Evolutionary conservation across 2,888 invertebrate genomes (phyloP), one percentile per base, ranked within the genome.

Genomic region (Trichogramma dendrolimi): DNA sequence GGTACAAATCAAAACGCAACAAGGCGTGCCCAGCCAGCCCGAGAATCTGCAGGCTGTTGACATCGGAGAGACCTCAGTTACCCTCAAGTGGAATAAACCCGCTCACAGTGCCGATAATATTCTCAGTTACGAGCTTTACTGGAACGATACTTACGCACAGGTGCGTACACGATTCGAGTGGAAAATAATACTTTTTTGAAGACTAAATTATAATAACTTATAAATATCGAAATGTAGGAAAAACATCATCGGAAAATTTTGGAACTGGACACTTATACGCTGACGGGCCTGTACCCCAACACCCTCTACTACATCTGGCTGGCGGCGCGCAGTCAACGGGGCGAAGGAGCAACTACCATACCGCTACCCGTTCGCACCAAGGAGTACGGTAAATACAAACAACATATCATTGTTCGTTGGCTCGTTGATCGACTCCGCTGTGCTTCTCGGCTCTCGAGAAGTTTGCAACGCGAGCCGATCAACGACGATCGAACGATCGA

Each of bases 1-100:
- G n/a, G 94, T 96, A n/a, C 94, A 95, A 80, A 96, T 97, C 72
- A 94, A 96, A 83, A 97, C 96, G 41, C 94, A 95, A 76, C 96
- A 94, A 87, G 98, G 97, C 86, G 97, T 97, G 67, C 97, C 97
- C 57, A 94, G 94, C 67, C 96, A 97, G 81, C 97, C 97, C 10
- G 90, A 91, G 72, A 92, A 92, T 83, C 84, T 98, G 73, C 86
- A 91, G 71, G 92, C 91, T 10, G 87, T 89, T 65, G 91, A 94
- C 76, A 87, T 91, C 60, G 93, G 94, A 57, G 94, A 97, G 79
- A 94, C 93, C 57, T 88, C 91, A 64, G 92, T 97, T 61, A 91
- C 91, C 62, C 83, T 98, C 72, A 89, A 91, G 70, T 98, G 98
- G 98, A 89, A 89, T 64, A 87, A 91, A 74, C 98, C 98, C 14